Evolutionary conservation across 92 coral and sea anemone genomes (phyloP), one percentile per base, ranked within the genome.

Genomic region (Zoanthus solanderi): DNA sequence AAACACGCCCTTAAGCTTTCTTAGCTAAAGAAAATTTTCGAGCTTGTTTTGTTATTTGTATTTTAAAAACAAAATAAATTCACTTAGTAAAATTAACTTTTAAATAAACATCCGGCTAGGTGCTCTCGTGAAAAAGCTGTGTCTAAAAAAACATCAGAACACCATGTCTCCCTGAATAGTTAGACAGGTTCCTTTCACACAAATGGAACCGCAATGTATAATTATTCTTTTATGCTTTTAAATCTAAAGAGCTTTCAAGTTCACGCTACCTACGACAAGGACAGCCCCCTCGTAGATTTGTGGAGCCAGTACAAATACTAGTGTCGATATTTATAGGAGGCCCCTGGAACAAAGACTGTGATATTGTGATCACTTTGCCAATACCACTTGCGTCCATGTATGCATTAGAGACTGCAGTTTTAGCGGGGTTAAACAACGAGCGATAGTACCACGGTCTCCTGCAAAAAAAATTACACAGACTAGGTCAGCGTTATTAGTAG

Each of bases 391-490:
- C 96, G 83, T 97, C 99, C 97, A 95, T 94, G 93, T 97, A 97
- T 7, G 99, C 99, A 75, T 97, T 97, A 1, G 99, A 97, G 61
- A 97, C 94, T 7, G 99, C 94, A 12, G 95, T 92, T 89, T 97
- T 97, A 63, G 97, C 91, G 0, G 99, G 99, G 67, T 94, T 97
- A 29, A 97, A 98, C 30, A 97, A 88, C 30, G 99, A 94, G 13
- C 99, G 94, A 89, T 95, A 98, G 78, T 97, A 97, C 99, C 99
- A 97, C 8, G 98, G 95, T 44, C 99, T 96, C 79, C 99, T 97
- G 76, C 28, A 69, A 30, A 14, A 34, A 34, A 75, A 16, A 30
- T 7, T 46, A 23, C 2, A n/a, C 3, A 50, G 56, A 50, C 9
- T 23, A 0, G 29, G 69, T 63, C 69, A 63, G 32, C 29, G 8